Evolutionary conservation across 2,888 invertebrate species (phyloP), one percentile per base, ranked within the genome.

Genomic region (Campaea margaritaria): DNA sequence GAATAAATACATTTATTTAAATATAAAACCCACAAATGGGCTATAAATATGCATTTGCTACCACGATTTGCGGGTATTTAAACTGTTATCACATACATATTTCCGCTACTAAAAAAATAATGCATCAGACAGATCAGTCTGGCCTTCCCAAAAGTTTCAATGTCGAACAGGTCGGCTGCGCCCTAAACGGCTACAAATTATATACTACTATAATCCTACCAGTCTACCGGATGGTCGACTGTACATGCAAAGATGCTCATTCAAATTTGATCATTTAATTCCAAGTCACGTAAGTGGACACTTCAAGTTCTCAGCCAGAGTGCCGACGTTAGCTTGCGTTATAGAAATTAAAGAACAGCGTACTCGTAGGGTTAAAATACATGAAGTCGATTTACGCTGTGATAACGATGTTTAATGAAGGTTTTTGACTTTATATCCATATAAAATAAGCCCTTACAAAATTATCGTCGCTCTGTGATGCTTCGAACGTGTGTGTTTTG

Each of bases 271-370:
- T 74, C 75, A 79, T 87, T 79, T 55, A 70, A 71, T 78, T 81
- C 68, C 87, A 76, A 78, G 87, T 87, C 88, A 88, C 89, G 87
- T 87, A 83, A 68, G 68, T 65, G 60, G 46, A 67, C 74, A 71
- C 72, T 75, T 68, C 55, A 72, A 69, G 70, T 68, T 66, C 56
- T 58, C 59, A 65, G 49, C 21, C 28, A 54, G 50, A 46, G 51
- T 43, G 36, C 21, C 28, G 44, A n/a, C 31, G 49, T 49, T 38
- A 11, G 16, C 44, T 50, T 1, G 16, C n/a, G 16, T 21, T 12
- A 42, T 21, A 27, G 11, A 21, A 47, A 42, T 31, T 9, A 9
- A 3, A 10, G 31, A 9, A 31, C 27, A 27, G 27, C 27, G 4
- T 27, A 27, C 27, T 27, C 27, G 7, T 5, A 27, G 27, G 21